These are phyloP conservation scores for Aphodius sticticus DNA, from an alignment of 2,888 invertebrate genomes.

Conservation along the genomic window DNA sequence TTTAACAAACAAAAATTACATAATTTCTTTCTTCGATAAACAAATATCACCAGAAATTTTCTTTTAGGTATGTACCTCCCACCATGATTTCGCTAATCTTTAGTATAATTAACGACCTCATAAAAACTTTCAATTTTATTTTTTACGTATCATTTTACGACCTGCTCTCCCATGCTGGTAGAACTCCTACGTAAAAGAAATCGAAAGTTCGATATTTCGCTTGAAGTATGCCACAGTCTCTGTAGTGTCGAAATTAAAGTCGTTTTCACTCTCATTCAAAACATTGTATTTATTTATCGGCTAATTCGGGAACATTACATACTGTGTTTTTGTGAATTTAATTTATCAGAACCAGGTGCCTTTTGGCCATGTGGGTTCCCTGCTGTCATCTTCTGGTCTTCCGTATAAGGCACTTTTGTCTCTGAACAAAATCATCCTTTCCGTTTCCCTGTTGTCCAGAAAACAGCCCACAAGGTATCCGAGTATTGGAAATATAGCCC, in stretches of 20 bases:
- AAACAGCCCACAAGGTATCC: constrained; percentile 69
- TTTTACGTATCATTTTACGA: background rate
- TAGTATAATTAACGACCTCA: too few relatives aligned
- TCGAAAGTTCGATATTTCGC: background rate
- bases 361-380: constrained; percentile 17
- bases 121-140: background rate
- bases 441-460: constrained; percentile 73
- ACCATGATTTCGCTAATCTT: too few relatives aligned
- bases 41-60: too few relatives aligned
- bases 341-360: background rate
- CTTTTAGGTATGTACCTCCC: too few relatives aligned
- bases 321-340: background rate
- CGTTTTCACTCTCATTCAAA: background rate
- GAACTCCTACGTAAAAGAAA: background rate
- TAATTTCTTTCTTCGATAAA: too few relatives aligned
- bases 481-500: constrained; percentile 63
- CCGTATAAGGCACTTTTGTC: constrained; percentile 83
- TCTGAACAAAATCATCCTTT: constrained; percentile 74
- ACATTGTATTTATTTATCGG: background rate
- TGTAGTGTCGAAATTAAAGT: background rate
- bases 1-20: too few relatives aligned
- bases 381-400: background rate
- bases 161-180: background rate
- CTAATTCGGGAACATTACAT: background rate
- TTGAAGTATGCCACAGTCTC: background rate